Evolutionary conservation across 2,113 vertebrate species (phyloP), one percentile per base, ranked within the genome.

Genomic region (Laticauda colubrina): DNA sequence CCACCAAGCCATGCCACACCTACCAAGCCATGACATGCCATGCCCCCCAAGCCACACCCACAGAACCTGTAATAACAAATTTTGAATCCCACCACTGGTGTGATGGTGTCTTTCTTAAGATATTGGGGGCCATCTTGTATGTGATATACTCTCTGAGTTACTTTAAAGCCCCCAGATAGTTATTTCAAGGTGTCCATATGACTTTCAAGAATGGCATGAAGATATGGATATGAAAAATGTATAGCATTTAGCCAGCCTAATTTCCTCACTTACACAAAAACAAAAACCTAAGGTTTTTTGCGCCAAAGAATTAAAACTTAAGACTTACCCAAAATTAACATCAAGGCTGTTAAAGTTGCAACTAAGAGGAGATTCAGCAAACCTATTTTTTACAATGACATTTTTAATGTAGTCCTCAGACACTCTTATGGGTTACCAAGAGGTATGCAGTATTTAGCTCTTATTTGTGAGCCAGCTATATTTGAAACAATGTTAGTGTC

Each of bases 401-500:
- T 92, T 94, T 96, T 97, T 93, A 94, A 92, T 94, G 93, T 95
- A 96, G 92, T 96, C 95, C 93, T 94, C 96, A 94, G 93, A 95
- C 96, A 97, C 92, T 88, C 91, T 81, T 91, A 94, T 95, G 96
- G 57, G 94, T 94, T 96, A 59, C 93, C 0, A 51, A 94, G 94
- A 97, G 96, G 39, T 91, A 90, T 93, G 87, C 94, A 94, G 92
- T 94, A 95, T 94, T 93, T 94, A 91, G 94, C 91, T 92, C 91
- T 97, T 95, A 96, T 97, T 97, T 97, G 94, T 96, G 95, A 96
- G 94, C 94, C 94, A 96, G 95, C 96, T 96, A 94, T 96, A 96
- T 97, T 97, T 97, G 97, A 98, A 98, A 98, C 97, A 97, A 97
- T 97, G 95, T 97, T 98, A 96, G 98, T 97, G 97, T 97, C 95